These are phyloP conservation scores for Mimachlamys varia DNA, from an alignment of 2,888 invertebrate species.

Conservation along the genomic window DNA sequence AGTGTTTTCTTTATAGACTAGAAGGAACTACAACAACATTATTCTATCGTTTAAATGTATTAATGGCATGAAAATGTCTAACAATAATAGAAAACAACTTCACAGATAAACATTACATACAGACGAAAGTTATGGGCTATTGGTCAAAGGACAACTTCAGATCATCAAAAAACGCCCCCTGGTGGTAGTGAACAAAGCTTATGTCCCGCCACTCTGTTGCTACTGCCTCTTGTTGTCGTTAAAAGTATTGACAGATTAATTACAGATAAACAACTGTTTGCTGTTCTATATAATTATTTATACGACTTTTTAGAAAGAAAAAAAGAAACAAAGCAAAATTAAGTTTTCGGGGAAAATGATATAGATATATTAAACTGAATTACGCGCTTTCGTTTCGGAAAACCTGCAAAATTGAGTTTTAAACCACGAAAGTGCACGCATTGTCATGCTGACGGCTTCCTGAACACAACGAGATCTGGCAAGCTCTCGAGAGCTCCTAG, in stretches of 20 bases:
- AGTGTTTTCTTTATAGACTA: not conserved
- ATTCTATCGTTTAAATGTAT: conserved; percentile 21
- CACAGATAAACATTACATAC: conserved; percentile 27
- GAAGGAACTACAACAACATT: not conserved
- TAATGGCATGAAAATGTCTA: conserved; percentile 1
- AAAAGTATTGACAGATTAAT: too few species aligned
- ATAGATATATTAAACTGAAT: too few species aligned
- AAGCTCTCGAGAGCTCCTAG: not conserved
- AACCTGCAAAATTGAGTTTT: too few species aligned
- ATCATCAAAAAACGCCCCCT: not conserved
- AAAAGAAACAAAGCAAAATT: too few species aligned
- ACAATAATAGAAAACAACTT: conserved; percentile 5
- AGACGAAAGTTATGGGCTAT: not conserved
- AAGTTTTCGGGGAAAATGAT: too few species aligned
- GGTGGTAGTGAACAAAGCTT: not conserved
- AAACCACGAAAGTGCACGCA: too few species aligned
- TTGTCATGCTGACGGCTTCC: too few species aligned
- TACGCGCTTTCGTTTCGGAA: too few species aligned
- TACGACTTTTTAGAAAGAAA: too few species aligned
- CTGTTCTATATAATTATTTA: too few species aligned
- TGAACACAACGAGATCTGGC: not conserved
- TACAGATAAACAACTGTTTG: too few species aligned
- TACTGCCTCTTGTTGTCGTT: not conserved
- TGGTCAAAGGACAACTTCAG: not conserved
- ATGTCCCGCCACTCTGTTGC: not conserved